A percentile compares a stretch with the other conserved stretches of the same genome.
Evolutionary conservation across 30 jellyfish, hydroid and myxozoan species (phyloP).

Genomic region (Mastigias papua): DNA sequence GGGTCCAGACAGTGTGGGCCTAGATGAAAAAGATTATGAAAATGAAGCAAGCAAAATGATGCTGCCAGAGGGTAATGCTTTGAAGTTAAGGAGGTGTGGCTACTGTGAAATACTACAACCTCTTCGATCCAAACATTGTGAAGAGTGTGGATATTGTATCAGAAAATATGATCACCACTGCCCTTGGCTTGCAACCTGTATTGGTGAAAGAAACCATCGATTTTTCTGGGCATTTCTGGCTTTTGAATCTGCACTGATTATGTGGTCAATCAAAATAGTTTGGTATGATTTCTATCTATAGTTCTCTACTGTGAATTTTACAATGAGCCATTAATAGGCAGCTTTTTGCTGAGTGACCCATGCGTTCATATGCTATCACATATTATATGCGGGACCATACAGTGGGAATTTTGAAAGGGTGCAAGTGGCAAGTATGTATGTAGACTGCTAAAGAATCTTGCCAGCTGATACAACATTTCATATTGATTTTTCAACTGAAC

Average conservation of each 20-base stretch:
- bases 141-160: conserved; percentile 94
- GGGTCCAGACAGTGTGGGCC: background rate
- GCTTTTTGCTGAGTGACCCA: too few species aligned
- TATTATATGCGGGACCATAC: too few species aligned
- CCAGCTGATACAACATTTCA: too few species aligned
- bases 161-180: conserved; percentile 98
- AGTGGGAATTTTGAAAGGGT: too few species aligned
- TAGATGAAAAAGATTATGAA: conserved; percentile 65
- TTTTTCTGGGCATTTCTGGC: conserved; percentile 87
- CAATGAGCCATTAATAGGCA: too few species aligned
- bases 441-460: too few species aligned
- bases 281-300: conserved; percentile 51
- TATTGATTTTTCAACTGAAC: too few species aligned
- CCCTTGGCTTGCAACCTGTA: conserved; percentile 99
- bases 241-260: conserved; percentile 70
- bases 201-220: conserved; percentile 96
- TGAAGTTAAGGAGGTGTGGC: conserved; percentile 93
- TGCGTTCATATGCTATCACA: too few species aligned
- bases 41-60: conserved; percentile 86
- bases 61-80: conserved; percentile 83
- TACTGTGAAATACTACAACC: conserved; percentile 96
- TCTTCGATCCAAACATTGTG: conserved; percentile 97
- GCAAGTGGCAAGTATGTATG: too few species aligned
- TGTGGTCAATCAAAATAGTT: conserved; percentile 83
- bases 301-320: too few species aligned